Evolutionary conservation across 2,113 vertebrate species (phyloP).

Genomic region (Campylomormyrus tamandua): DNA sequence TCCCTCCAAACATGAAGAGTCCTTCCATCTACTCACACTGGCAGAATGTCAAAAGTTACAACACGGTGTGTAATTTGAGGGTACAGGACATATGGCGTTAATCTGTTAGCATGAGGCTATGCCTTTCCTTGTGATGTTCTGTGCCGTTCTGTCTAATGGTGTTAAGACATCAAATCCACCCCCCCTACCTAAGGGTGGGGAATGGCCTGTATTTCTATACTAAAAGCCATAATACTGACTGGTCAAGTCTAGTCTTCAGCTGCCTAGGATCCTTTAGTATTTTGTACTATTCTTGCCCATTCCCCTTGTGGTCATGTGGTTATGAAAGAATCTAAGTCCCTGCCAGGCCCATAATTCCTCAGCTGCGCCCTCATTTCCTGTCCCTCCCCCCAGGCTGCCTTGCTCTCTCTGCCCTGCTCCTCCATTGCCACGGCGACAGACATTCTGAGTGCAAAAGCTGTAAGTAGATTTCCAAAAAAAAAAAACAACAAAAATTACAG

Average conservation of each 20-base stretch:
- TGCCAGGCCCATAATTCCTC: slow-evolving; percentile 30
- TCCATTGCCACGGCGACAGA: slow-evolving; percentile 24
- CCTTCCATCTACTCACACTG: neutral
- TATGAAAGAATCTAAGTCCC: neutral
- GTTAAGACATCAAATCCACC: neutral
- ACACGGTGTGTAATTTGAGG: neutral
- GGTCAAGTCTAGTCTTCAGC: neutral
- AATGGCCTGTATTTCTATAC: neutral
- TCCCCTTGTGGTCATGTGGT: slow-evolving; percentile 7
- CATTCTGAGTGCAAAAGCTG: slow-evolving; percentile 13
- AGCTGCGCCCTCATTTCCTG: slow-evolving; percentile 28
- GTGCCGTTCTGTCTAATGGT: neutral
- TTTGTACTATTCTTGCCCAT: neutral
- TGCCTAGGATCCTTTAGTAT: neutral
- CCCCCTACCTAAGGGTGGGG: neutral
- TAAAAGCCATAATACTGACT: neutral
- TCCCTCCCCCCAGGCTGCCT: neutral
- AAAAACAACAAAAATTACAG: neutral
- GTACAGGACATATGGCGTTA: neutral
- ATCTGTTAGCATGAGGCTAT: neutral
- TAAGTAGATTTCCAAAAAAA: neutral
- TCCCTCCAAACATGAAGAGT: neutral
- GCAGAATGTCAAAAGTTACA: neutral
- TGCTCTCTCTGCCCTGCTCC: neutral
- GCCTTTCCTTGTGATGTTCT: neutral